phyloP scores from a whole-genome alignment of 2,888 invertebrate genomes.

The Cephus nigrinus region DNA sequence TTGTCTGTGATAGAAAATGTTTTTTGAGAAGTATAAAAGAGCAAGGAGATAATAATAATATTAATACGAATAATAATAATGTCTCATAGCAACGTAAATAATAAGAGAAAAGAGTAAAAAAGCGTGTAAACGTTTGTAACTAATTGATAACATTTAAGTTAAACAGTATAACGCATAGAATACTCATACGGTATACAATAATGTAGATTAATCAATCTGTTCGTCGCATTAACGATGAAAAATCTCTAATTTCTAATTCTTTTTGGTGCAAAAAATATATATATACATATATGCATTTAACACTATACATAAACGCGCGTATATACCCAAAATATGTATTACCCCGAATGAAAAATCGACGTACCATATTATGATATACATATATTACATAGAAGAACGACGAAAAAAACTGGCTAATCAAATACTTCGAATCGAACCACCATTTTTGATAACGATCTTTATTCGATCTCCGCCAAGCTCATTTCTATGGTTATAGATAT shows the following conservation, averaged over 20 bases:
- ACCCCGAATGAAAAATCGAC: background rate
- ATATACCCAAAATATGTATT: background rate
- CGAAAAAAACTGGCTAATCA: background rate
- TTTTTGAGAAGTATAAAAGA: slow-evolving; percentile 24
- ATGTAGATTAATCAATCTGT: background rate
- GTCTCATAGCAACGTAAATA: background rate
- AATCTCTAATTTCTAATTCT: slow-evolving; percentile 10
- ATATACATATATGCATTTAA: background rate
- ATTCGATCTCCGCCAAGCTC: background rate
- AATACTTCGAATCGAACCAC: background rate
- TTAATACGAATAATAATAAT: background rate
- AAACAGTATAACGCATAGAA: slow-evolving; percentile 17
- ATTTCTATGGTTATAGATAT: background rate
- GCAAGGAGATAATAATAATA: background rate
- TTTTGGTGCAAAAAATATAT: background rate
- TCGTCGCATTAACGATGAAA: slow-evolving; percentile 1
- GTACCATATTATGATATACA: background rate
- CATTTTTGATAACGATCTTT: background rate
- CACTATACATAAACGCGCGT: background rate
- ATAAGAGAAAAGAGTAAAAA: background rate
- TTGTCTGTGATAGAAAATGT: slow-evolving; percentile 57
- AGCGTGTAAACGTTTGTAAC: slow-evolving; percentile 31
- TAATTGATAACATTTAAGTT: slow-evolving; percentile 29
- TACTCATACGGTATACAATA: slow-evolving; percentile 12
- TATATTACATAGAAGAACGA: background rate